phyloP scores from a whole-genome alignment of 2,888 invertebrate genomes.

The Sarcophaga rosellei region DNA sequence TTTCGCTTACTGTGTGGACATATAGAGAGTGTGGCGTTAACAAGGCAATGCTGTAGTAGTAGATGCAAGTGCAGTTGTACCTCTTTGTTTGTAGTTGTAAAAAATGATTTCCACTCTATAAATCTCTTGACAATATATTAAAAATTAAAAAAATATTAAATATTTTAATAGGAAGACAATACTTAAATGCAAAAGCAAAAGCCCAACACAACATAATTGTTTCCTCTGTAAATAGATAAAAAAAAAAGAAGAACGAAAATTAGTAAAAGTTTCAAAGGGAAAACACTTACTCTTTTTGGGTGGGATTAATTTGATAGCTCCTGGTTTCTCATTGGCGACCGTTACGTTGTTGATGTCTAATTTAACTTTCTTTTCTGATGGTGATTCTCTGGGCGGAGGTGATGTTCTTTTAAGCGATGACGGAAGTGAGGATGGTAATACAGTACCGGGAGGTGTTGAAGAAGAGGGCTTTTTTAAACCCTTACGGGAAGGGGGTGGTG shows the following conservation, averaged over 20 bases:
- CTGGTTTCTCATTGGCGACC: conserved; percentile 85
- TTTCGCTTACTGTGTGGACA: conserved; percentile 13
- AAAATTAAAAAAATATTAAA: conserved; percentile 42
- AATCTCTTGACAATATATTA: conserved; percentile 31
- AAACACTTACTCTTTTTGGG: conserved; percentile 94
- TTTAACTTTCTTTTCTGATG: conserved; percentile 91
- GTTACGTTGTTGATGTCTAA: conserved; percentile 82
- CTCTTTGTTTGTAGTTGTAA: conserved; percentile 7
- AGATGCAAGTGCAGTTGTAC: conserved; percentile 3
- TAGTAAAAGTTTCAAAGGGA: conserved; percentile 71
- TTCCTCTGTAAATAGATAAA: conserved; percentile 68
- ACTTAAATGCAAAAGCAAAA: conserved; percentile 66
- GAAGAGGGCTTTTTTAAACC: conserved; percentile 84
- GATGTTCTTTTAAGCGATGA: conserved; percentile 73
- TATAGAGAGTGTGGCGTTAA: conserved; percentile 19
- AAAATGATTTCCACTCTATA: conserved; percentile 33
- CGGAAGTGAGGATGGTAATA: conserved; percentile 72
- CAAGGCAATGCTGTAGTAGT: conserved; percentile 34
- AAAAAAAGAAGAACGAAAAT: conserved; percentile 67
- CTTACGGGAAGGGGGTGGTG: conserved; percentile 91
- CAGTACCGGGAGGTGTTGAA: conserved; percentile 76
- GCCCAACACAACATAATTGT: conserved; percentile 69
- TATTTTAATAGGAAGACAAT: conserved; percentile 41
- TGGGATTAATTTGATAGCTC: conserved; percentile 92
- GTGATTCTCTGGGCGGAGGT: conserved; percentile 75